Percentiles rank a stretch among this genome's conserved stretches.
These are phyloP conservation scores for Sapayoa aenigma DNA, from an alignment of 2,113 vertebrate species.

Conservation along the genomic window DNA sequence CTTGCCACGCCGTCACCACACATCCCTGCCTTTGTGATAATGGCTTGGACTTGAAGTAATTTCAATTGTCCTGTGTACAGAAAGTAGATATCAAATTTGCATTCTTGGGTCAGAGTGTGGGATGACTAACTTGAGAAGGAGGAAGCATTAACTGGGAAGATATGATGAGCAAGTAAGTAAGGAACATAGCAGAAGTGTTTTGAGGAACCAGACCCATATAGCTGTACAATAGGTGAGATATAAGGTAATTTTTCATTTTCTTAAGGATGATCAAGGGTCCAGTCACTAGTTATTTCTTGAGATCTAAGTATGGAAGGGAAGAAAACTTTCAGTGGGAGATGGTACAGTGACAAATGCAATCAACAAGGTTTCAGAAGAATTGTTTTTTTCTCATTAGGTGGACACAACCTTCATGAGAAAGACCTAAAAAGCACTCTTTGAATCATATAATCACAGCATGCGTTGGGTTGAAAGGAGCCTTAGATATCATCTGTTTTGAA, in stretches of 20 bases:
- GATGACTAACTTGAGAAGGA: neutral
- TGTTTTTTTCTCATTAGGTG: neutral
- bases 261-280: neutral
- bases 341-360: neutral
- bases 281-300: neutral
- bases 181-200: neutral
- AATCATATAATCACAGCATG: neutral
- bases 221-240: neutral
- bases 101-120: neutral
- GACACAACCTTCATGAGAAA: neutral
- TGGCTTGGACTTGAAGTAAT: neutral
- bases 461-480: neutral
- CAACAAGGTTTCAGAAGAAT: neutral
- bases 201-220: neutral
- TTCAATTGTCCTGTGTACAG: neutral
- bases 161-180: neutral
- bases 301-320: neutral
- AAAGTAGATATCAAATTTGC: neutral
- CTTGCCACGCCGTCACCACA: accelerated
- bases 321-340: neutral
- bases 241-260: neutral
- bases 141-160: neutral
- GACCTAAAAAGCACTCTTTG: neutral
- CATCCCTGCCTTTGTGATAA: neutral
- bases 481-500: neutral